phyloP scores from a whole-genome alignment of 2,888 invertebrate species.

The Metallyticus violacea region DNA sequence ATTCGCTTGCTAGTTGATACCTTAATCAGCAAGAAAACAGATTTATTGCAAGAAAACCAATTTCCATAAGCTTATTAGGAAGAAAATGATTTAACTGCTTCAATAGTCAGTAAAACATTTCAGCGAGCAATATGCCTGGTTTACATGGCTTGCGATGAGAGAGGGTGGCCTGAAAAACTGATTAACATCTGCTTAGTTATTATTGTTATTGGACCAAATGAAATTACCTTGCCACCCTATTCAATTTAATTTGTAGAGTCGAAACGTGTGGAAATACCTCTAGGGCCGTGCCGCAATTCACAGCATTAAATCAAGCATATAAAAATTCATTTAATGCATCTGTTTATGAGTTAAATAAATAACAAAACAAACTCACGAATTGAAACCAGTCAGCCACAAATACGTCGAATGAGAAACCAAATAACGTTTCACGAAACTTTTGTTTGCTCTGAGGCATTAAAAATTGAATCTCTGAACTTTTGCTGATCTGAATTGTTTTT shows the following conservation, averaged over 20 bases:
- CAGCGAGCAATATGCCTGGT: not conserved
- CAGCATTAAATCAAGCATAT: not conserved
- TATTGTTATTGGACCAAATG: not conserved
- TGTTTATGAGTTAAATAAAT: not conserved
- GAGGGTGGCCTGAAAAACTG: not conserved
- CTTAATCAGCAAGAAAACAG: not conserved
- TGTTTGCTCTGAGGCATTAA: no score
- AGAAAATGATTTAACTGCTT: not conserved
- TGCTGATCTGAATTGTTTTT: no score
- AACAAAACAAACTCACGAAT: not conserved
- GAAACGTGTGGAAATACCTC: not conserved
- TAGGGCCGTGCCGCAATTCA: not conserved
- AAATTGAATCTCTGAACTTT: no score
- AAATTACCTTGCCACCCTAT: not conserved
- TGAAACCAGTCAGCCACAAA: no score
- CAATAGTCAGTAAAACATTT: not conserved
- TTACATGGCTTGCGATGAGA: not conserved
- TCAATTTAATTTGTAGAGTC: not conserved
- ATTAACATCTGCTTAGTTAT: not conserved
- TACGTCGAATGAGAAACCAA: no score
- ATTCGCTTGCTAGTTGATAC: not conserved
- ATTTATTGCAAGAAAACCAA: not conserved
- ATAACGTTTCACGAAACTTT: no score
- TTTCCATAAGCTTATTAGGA: not conserved
- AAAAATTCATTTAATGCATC: not conserved